Conservation (phyloP, 1,140 invertebrate species). For the Drepana arcuata region DNA sequence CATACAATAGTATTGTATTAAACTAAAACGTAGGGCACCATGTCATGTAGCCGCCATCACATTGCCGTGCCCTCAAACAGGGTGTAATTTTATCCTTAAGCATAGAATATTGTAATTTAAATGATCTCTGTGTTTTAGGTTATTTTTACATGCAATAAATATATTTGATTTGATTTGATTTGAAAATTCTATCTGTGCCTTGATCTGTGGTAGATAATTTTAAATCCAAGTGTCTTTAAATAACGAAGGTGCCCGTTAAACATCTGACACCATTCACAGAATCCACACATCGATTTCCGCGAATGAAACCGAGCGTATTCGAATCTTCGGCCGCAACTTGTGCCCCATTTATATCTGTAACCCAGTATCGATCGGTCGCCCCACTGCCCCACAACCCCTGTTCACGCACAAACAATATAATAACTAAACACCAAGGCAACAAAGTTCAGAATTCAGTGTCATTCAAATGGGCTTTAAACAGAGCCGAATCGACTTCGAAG, state of each 20-base stretch:
- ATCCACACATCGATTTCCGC: slow-evolving; percentile 36
- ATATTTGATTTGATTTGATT: no score
- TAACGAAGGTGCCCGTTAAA: neutral
- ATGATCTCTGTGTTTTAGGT: no score
- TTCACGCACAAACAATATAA: slow-evolving; percentile 29
- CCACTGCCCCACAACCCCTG: slow-evolving; percentile 57
- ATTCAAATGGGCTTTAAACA: slow-evolving; percentile 32
- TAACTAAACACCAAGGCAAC: slow-evolving; percentile 25
- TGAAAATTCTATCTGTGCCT: no score
- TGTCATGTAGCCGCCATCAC: no score
- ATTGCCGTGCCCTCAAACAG: no score
- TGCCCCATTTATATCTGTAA: slow-evolving; percentile 64
- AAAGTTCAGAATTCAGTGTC: slow-evolving; percentile 37
- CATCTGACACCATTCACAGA: slow-evolving; percentile 13
- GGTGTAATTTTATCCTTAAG: no score
- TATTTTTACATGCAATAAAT: no score
- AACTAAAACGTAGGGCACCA: no score
- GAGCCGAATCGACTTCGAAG: slow-evolving; percentile 30
- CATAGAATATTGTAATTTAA: no score
- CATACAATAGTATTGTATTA: no score
- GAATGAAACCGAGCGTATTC: slow-evolving; percentile 46
- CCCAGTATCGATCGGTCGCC: slow-evolving; percentile 58
- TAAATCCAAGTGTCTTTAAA: neutral
- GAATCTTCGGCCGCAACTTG: slow-evolving; percentile 46
- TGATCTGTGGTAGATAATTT: no score